These are phyloP conservation scores for Mohoua ochrocephala DNA, from an alignment of 2,113 vertebrate species.

Conservation along the genomic window DNA sequence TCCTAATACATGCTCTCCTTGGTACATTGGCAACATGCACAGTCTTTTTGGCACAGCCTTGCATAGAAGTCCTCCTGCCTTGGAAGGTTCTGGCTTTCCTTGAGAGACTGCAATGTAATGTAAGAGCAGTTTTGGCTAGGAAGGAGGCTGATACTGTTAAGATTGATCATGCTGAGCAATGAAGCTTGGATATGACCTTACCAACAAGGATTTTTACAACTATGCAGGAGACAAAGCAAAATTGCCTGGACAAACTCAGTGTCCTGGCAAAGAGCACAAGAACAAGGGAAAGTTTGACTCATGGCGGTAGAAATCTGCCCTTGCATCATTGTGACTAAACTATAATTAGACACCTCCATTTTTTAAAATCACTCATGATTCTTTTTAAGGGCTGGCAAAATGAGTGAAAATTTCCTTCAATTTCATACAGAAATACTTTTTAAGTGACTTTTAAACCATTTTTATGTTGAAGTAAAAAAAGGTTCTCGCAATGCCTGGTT, in stretches of 20 bases:
- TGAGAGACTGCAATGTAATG: background rate
- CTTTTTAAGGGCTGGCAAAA: background rate
- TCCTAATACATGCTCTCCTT: background rate
- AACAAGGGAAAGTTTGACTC: background rate
- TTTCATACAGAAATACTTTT: background rate
- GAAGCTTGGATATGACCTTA: background rate
- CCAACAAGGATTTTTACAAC: background rate
- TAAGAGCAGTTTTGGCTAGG: background rate
- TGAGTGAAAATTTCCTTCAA: background rate
- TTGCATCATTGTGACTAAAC: background rate
- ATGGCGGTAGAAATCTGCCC: background rate
- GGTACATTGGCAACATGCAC: background rate
- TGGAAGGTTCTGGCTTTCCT: background rate
- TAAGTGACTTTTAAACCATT: background rate
- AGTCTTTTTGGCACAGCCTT: background rate
- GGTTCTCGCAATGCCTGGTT: background rate
- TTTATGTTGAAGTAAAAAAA: background rate
- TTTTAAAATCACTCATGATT: background rate
- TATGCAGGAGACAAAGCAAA: background rate
- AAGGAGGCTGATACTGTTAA: background rate
- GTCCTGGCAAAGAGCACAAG: background rate
- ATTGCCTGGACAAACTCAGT: background rate
- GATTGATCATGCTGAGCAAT: background rate
- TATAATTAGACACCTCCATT: background rate
- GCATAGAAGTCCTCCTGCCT: background rate